Evolutionary conservation across 2,888 invertebrate species (phyloP).

Genomic region (Heliconius ismenius): DNA sequence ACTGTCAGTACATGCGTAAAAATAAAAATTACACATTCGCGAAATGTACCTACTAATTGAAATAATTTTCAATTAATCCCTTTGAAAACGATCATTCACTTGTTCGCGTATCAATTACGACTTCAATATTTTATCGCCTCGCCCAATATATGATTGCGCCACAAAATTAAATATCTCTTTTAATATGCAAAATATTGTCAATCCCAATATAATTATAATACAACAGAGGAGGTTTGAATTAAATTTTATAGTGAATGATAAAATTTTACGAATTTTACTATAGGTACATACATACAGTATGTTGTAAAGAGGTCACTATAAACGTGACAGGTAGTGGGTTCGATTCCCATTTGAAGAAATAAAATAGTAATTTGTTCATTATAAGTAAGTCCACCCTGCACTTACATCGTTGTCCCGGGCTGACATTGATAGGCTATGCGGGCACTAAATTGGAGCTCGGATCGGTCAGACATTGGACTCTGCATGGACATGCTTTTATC

Average conservation of each 20-base stretch:
- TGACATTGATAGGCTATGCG: slow-evolving; percentile 55
- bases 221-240: slow-evolving; percentile 34
- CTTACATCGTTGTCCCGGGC: slow-evolving; percentile 33
- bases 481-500: slow-evolving; percentile 76
- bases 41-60: slow-evolving; percentile 27
- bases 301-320: too few relatives aligned
- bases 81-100: slow-evolving; percentile 40
- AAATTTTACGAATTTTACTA: slow-evolving; percentile 37
- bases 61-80: slow-evolving; percentile 39
- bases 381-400: slow-evolving; percentile 28
- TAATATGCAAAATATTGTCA: slow-evolving; percentile 42
- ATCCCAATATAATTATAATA: slow-evolving; percentile 41
- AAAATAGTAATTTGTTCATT: slow-evolving; percentile 4
- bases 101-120: slow-evolving; percentile 42
- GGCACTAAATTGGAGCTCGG: slow-evolving; percentile 71
- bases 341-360: too few relatives aligned
- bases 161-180: slow-evolving; percentile 44
- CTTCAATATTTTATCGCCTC: slow-evolving; percentile 41
- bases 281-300: too few relatives aligned
- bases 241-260: slow-evolving; percentile 41
- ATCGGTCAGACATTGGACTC: slow-evolving; percentile 69
- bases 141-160: slow-evolving; percentile 36
- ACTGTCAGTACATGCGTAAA: slow-evolving; percentile 16
- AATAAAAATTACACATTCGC: slow-evolving; percentile 11
- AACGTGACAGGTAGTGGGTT: too few relatives aligned